phyloP scores from a whole-genome alignment of 2,113 vertebrate species.

The Equus quagga region DNA sequence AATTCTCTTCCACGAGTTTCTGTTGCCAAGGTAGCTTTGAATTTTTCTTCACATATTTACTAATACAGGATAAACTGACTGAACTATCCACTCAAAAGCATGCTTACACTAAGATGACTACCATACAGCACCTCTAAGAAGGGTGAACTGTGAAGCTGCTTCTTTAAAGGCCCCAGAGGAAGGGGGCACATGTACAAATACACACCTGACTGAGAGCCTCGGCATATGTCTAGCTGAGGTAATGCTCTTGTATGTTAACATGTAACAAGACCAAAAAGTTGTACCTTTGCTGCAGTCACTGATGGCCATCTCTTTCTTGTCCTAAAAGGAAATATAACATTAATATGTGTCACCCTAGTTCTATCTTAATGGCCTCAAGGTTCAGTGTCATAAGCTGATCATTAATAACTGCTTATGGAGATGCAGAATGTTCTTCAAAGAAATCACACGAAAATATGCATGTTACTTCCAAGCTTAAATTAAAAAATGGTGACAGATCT shows the following conservation, averaged over 20 bases:
- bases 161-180: background rate
- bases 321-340: constrained; percentile 85
- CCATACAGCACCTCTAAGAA: background rate
- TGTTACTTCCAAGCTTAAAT: constrained; percentile 25
- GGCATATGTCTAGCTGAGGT: background rate
- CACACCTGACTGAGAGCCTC: background rate
- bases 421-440: constrained; percentile 32
- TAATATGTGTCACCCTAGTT: background rate
- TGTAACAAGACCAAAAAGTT: background rate
- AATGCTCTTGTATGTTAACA: constrained; percentile 39
- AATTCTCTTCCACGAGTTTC: background rate
- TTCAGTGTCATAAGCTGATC: background rate
- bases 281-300: constrained; percentile 94
- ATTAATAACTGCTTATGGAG: background rate
- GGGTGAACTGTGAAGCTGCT: background rate
- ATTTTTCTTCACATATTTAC: background rate
- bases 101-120: background rate
- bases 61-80: background rate
- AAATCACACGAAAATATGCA: background rate
- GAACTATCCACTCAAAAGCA: background rate
- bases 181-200: background rate
- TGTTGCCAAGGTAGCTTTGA: background rate
- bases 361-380: constrained; percentile 6
- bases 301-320: constrained; percentile 91
- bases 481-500: constrained; percentile 8